phyloP scores from a whole-genome alignment of 2,113 vertebrate genomes.

The Oreotrochilus melanogaster region DNA sequence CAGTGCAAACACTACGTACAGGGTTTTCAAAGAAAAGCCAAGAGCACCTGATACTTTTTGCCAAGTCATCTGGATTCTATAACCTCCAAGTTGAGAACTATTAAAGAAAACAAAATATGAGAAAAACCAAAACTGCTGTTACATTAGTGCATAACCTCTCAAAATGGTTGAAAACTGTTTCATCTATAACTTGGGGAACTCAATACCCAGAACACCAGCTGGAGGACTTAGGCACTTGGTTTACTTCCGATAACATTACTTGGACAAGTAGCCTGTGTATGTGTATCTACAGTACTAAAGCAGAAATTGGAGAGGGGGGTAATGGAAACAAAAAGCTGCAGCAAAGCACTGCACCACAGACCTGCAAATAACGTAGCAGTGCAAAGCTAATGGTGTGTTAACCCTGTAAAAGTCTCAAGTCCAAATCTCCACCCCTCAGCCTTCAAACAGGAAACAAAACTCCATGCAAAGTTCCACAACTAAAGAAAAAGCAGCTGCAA shows the following conservation, averaged over 20 bases:
- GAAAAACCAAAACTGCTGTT: conserved; percentile 12
- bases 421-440: conserved; percentile 75
- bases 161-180: conserved; percentile 67
- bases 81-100: conserved; percentile 78
- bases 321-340: conserved; percentile 69
- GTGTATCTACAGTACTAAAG: conserved; percentile 72
- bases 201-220: conserved; percentile 77
- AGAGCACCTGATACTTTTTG: conserved; percentile 84
- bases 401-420: conserved; percentile 82
- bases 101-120: neutral
- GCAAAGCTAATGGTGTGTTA: conserved; percentile 76
- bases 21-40: conserved; percentile 81
- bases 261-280: conserved; percentile 76
- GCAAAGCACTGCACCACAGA: conserved; percentile 80
- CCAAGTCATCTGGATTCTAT: conserved; percentile 80
- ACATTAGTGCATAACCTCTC: conserved; percentile 77
- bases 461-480: conserved; percentile 80
- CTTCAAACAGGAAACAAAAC: conserved; percentile 71
- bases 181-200: conserved; percentile 74
- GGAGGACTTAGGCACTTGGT: conserved; percentile 84
- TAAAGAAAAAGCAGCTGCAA: conserved; percentile 83
- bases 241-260: conserved; percentile 75
- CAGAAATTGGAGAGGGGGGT: conserved; percentile 34
- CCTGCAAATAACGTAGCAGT: conserved; percentile 76
- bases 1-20: conserved; percentile 85